phyloP scores from a whole-genome alignment of 2,888 invertebrate genomes.

The Megalurothrips usitatus region DNA sequence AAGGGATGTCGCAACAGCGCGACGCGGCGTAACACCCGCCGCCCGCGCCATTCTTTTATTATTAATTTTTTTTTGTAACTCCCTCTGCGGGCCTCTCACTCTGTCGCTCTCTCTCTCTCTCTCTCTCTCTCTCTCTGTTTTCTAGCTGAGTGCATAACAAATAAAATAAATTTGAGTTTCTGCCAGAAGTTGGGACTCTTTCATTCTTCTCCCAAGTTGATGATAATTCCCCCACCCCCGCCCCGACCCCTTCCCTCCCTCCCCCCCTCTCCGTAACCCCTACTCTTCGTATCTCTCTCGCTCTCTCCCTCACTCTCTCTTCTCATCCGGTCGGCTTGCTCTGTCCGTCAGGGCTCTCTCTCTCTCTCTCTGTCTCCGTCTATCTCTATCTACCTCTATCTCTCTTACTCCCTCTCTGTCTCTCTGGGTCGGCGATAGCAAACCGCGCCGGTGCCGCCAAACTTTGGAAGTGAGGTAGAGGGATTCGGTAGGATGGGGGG shows the following conservation, averaged over 20 bases:
- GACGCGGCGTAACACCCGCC: neutral
- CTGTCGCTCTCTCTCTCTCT: neutral
- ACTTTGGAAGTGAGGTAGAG: neutral
- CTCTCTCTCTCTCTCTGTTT: neutral
- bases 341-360: neutral
- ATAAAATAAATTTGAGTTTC: conserved; percentile 25
- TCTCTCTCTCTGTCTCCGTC: neutral
- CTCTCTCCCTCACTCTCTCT: neutral
- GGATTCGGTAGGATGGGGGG: too few relatives aligned
- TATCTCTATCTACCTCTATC: neutral
- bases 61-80: neutral
- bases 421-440: neutral
- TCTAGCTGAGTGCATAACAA: conserved; percentile 17
- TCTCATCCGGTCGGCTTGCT: too few relatives aligned
- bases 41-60: too few relatives aligned
- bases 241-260: neutral
- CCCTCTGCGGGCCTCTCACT: too few relatives aligned
- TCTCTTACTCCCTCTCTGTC: neutral
- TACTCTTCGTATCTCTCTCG: neutral
- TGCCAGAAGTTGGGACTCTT: neutral
- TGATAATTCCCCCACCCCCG: neutral
- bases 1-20: neutral
- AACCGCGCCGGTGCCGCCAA: neutral
- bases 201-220: neutral
- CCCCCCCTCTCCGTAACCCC: neutral